Conservation (phyloP, 2,797 vertebrate genomes). For the Australoheros facetus region DNA sequence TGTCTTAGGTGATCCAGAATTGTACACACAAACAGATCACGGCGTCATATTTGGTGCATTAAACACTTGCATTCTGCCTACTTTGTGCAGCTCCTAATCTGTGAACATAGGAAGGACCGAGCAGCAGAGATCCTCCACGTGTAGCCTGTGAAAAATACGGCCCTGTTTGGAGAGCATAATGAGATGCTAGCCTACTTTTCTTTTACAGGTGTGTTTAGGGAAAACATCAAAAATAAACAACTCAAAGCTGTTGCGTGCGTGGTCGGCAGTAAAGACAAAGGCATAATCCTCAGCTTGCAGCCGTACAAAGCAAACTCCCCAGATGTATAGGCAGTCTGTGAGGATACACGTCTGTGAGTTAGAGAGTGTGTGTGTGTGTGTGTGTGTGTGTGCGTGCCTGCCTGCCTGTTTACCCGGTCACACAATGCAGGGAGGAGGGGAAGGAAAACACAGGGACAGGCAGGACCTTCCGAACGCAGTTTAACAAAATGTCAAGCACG, state of each 20-base stretch:
- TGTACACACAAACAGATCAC: constrained; percentile 17
- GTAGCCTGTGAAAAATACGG: not conserved
- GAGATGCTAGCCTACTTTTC: constrained; percentile 62
- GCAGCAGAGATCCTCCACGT: constrained; percentile 8
- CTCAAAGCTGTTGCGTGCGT: constrained; percentile 17
- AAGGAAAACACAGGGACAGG: constrained; percentile 63
- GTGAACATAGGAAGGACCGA: not conserved
- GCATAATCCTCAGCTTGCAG: constrained; percentile 47
- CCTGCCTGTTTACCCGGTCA: constrained; percentile 47
- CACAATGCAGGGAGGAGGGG: constrained; percentile 67
- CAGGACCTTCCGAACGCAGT: constrained; percentile 63
- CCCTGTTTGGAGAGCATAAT: constrained; percentile 38
- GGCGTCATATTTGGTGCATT: not conserved
- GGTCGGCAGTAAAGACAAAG: constrained; percentile 47
- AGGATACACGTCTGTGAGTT: constrained; percentile 15
- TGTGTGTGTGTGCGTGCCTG: constrained; percentile 6
- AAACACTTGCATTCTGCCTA: not conserved
- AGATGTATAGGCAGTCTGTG: constrained; percentile 41
- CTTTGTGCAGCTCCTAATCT: not conserved
- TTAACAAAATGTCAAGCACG: constrained; percentile 71
- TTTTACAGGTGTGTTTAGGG: constrained; percentile 55
- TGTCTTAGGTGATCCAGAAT: constrained; percentile 5
- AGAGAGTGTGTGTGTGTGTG: not conserved
- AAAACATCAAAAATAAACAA: constrained; percentile 59
- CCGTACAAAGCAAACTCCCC: constrained; percentile 48